These are phyloP conservation scores for Hyposmocoma kahamanoa DNA, from an alignment of 1,140 invertebrate genomes.

Conservation along the genomic window DNA sequence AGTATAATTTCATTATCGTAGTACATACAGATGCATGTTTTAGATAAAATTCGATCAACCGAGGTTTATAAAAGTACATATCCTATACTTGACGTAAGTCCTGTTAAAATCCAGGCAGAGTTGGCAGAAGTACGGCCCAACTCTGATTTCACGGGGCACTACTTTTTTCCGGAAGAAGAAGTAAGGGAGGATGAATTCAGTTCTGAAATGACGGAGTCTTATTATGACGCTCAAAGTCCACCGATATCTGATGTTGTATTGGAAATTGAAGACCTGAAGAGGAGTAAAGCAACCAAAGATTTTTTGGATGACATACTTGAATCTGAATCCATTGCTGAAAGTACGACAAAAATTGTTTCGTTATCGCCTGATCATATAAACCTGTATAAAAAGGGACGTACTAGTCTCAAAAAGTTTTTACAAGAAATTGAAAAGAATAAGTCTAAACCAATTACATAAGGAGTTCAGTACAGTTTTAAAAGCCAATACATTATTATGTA, in stretches of 20 bases:
- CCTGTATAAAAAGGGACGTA: slow-evolving; percentile 22
- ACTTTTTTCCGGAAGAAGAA: slow-evolving; percentile 60
- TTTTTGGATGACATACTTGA: slow-evolving; percentile 61
- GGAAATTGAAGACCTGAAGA: slow-evolving; percentile 53
- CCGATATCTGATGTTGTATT: slow-evolving; percentile 37
- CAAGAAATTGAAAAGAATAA: slow-evolving; percentile 16
- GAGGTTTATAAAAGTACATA: slow-evolving; percentile 15
- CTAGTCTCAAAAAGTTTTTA: slow-evolving; percentile 25
- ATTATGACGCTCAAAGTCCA: slow-evolving; percentile 39
- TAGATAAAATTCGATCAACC: slow-evolving; percentile 33
- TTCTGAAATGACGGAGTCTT: slow-evolving; percentile 33
- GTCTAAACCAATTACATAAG: neutral
- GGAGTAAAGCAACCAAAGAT: slow-evolving; percentile 41
- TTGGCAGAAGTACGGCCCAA: slow-evolving; percentile 40
- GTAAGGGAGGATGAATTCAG: slow-evolving; percentile 21
- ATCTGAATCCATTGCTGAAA: slow-evolving; percentile 38
- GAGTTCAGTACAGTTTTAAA: neutral
- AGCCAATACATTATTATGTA: too few species aligned
- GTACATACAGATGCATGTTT: too few species aligned
- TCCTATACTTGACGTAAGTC: slow-evolving; percentile 23
- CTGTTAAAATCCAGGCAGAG: slow-evolving; percentile 49
- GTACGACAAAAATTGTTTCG: slow-evolving; percentile 15
- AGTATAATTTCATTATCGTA: slow-evolving; percentile 11
- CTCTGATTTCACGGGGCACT: slow-evolving; percentile 54
- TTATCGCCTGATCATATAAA: slow-evolving; percentile 21